Percentiles rank a stretch among this genome's conserved stretches.
Evolutionary conservation across 2,888 invertebrate species (phyloP).

Genomic region (Drosophila anceps): DNA sequence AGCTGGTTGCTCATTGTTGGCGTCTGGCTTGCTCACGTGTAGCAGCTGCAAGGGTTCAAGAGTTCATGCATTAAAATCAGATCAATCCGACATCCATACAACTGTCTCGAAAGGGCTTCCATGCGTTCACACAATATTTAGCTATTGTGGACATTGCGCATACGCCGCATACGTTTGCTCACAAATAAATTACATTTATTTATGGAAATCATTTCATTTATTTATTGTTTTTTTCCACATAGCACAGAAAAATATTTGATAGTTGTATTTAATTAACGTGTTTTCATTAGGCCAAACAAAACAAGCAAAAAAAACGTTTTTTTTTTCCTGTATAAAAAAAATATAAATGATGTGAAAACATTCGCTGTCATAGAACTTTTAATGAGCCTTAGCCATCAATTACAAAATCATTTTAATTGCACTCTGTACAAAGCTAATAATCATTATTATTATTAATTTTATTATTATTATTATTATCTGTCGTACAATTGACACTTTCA

Average conservation of each 20-base stretch:
- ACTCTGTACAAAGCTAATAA: slow-evolving; percentile 20
- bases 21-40: slow-evolving; percentile 51
- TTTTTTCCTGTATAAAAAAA: slow-evolving; percentile 16
- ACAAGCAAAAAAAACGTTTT: neutral
- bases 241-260: no score
- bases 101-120: neutral
- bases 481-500: slow-evolving; percentile 23
- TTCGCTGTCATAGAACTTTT: slow-evolving; percentile 9
- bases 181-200: neutral
- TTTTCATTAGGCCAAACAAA: slow-evolving; percentile 20
- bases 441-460: neutral
- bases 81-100: slow-evolving; percentile 30
- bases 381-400: slow-evolving; percentile 27
- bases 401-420: slow-evolving; percentile 37
- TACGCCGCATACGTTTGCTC: slow-evolving; percentile 11
- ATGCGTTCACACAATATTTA: neutral
- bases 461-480: slow-evolving; percentile 3
- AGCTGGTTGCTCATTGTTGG: slow-evolving; percentile 82
- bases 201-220: slow-evolving; percentile 4
- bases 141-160: neutral
- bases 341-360: slow-evolving; percentile 26
- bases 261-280: slow-evolving; percentile 6
- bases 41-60: slow-evolving; percentile 58
- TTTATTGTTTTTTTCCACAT: neutral
- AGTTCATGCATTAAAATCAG: slow-evolving; percentile 1